These are phyloP conservation scores for Dipodomys ordii DNA, from an alignment of 2,113 vertebrate genomes.

Conservation along the genomic window DNA sequence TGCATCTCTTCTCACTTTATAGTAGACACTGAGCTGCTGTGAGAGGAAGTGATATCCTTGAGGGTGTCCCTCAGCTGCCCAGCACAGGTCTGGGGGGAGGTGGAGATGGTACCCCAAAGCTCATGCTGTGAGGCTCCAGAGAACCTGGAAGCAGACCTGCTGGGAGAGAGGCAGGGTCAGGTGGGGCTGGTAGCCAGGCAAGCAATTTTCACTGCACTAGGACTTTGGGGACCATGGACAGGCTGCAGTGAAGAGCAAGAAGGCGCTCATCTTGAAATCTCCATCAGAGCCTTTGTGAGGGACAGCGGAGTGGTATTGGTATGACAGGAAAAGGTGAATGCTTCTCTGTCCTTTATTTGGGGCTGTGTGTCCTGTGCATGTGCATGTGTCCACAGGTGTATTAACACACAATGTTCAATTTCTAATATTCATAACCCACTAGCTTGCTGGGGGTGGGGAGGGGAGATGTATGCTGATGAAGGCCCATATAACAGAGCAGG, in stretches of 20 bases:
- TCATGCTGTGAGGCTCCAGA: neutral
- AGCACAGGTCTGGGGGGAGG: neutral
- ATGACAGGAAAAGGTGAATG: neutral
- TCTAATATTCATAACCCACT: neutral
- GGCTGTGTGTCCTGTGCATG: neutral
- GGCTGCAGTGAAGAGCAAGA: neutral
- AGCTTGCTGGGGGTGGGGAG: too few relatives aligned
- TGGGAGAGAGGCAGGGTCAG: neutral
- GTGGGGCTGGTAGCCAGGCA: too few relatives aligned
- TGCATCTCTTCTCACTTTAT: neutral
- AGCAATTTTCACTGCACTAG: neutral
- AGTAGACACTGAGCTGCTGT: neutral
- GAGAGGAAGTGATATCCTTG: neutral
- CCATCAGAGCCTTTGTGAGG: neutral
- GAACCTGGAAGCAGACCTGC: neutral
- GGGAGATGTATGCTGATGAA: neutral
- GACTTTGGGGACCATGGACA: neutral
- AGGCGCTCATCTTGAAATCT: neutral
- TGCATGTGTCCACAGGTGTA: neutral
- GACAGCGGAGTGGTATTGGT: rapidly evolving
- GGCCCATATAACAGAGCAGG: neutral
- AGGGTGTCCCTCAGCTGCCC: neutral
- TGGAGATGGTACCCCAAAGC: too few relatives aligned
- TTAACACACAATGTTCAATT: neutral
- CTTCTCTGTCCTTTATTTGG: neutral